Conservation (phyloP, 1,140 invertebrate species). For the Latrodectus geometricus region DNA sequence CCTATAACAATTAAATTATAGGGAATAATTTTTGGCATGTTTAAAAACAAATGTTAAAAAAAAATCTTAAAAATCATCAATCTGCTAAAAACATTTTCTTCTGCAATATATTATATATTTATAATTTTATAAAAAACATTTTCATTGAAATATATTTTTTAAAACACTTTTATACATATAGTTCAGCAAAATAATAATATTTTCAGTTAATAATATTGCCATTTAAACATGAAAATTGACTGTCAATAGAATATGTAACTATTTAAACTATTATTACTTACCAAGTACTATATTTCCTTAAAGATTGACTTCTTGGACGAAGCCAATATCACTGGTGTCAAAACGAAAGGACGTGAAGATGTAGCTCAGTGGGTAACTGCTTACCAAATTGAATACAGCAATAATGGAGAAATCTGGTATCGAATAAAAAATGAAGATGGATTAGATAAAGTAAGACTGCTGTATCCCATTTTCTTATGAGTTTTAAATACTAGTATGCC, state of each 20-base stretch:
- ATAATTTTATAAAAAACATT: neutral
- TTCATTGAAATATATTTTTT: too few relatives aligned
- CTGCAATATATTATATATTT: too few relatives aligned
- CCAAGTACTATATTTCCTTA: neutral
- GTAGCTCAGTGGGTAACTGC: slow-evolving; percentile 81
- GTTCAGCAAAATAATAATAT: neutral
- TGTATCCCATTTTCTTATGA: neutral
- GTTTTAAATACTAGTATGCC: too few relatives aligned
- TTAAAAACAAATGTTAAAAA: too few relatives aligned
- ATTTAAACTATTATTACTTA: neutral
- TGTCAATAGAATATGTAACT: neutral
- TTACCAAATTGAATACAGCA: slow-evolving; percentile 78
- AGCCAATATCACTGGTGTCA: slow-evolving; percentile 73
- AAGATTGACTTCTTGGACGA: slow-evolving; percentile 82
- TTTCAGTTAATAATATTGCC: neutral
- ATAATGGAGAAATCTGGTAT: slow-evolving; percentile 63
- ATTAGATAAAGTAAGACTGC: neutral
- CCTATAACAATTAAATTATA: too few relatives aligned
- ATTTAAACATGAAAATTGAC: neutral
- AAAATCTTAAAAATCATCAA: too few relatives aligned
- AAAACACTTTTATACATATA: too few relatives aligned
- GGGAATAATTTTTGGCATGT: too few relatives aligned
- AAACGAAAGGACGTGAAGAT: slow-evolving; percentile 50
- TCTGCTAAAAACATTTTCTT: too few relatives aligned
- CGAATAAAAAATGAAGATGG: slow-evolving; percentile 31